Percentiles rank a stretch among this genome's conserved stretches.
Evolutionary conservation across 2,797 vertebrate species (phyloP).

Genomic region (Falco rusticolus): DNA sequence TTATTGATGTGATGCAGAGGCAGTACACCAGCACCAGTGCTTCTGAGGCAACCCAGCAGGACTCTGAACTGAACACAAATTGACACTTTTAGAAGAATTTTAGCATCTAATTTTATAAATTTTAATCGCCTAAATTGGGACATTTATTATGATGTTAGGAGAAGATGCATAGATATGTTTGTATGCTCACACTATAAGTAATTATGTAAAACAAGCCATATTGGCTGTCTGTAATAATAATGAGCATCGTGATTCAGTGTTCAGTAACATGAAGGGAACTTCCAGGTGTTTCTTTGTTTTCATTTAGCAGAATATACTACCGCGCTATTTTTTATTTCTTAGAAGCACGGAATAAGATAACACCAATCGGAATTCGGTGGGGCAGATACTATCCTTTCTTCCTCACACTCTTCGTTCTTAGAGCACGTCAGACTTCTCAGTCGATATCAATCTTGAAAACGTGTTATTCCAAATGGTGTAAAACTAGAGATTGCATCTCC

Average conservation of each 20-base stretch:
- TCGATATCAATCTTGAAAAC: background rate
- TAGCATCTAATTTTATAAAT: background rate
- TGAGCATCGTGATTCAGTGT: background rate
- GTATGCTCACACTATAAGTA: background rate
- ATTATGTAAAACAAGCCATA: background rate
- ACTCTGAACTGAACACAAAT: background rate
- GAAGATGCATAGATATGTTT: background rate
- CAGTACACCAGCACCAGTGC: background rate
- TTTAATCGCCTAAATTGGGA: background rate
- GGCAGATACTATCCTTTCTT: background rate
- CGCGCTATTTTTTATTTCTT: background rate
- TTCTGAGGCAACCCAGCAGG: background rate
- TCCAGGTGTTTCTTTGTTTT: background rate
- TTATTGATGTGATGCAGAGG: background rate
- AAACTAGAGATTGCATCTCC: background rate
- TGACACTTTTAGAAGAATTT: background rate
- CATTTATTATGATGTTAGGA: background rate
- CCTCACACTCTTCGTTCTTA: background rate
- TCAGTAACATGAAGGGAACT: background rate
- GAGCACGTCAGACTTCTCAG: background rate
- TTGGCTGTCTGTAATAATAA: background rate
- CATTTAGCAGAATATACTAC: background rate
- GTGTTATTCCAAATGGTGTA: background rate
- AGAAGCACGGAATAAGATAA: background rate
- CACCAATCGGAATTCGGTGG: background rate